phyloP scores from a whole-genome alignment of 23 tunicate species.

The Halocynthia roretzi region DNA sequence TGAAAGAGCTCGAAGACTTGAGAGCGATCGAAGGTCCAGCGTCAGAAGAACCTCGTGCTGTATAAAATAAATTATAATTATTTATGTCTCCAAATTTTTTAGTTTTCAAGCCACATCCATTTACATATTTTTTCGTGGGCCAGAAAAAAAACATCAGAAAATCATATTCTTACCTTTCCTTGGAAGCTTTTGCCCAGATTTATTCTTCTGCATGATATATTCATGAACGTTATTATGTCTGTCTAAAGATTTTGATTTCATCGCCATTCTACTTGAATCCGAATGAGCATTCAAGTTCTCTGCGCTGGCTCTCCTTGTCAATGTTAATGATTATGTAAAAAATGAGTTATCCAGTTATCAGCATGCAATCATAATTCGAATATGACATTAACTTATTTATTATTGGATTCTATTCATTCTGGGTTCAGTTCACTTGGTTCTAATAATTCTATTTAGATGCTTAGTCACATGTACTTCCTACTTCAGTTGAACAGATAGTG shows the following conservation, averaged over 20 bases:
- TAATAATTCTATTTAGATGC: no score
- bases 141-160: background rate
- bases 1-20: constrained; percentile 17
- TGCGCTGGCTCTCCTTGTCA: constrained; percentile 18
- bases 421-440: no score
- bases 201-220: constrained; percentile 48
- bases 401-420: no score
- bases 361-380: no score
- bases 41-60: constrained; percentile 21
- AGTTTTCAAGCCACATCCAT: background rate
- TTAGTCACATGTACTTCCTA: no score
- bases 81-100: background rate
- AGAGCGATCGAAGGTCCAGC: background rate
- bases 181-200: constrained; percentile 18
- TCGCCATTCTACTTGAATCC: constrained; percentile 24
- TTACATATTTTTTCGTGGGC: constrained; percentile 4
- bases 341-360: no score
- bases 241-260: constrained; percentile 63
- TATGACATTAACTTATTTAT: no score
- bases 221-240: constrained; percentile 70
- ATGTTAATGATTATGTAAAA: background rate
- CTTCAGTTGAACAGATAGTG: no score
- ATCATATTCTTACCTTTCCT: constrained; percentile 15
- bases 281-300: constrained; percentile 11
- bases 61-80: background rate